These are phyloP conservation scores for Thinocorus orbignyianus DNA, from an alignment of 2,113 vertebrate species.

Conservation along the genomic window DNA sequence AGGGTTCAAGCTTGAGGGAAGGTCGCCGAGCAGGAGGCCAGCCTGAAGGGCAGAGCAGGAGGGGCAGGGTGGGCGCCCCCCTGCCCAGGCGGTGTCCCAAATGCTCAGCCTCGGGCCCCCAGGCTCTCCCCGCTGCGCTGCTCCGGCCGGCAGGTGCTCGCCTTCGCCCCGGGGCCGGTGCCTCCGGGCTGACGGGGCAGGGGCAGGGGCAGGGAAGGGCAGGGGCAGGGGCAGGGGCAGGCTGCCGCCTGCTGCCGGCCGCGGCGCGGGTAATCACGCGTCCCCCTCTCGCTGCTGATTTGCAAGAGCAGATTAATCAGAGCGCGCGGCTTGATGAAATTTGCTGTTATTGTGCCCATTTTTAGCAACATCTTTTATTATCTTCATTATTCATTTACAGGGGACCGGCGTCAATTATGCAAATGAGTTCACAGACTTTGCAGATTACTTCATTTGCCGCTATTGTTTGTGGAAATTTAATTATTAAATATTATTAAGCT, in stretches of 20 bases:
- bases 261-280: constrained; percentile 90
- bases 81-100: fast-evolving
- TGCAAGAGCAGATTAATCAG: constrained; percentile 99
- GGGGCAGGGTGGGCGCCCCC: background rate
- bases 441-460: constrained; percentile 96
- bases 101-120: fast-evolving
- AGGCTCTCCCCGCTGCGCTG: background rate
- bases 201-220: constrained; percentile 45
- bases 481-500: constrained; percentile 99
- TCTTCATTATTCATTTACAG: constrained; percentile 99
- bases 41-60: background rate
- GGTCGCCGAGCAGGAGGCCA: background rate
- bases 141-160: background rate
- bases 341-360: constrained; percentile 99
- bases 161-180: constrained; percentile 47
- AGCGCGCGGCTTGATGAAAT: constrained; percentile 97
- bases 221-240: constrained; percentile 57
- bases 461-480: constrained; percentile 98
- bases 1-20: background rate
- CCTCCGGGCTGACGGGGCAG: constrained; percentile 35
- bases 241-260: constrained; percentile 79
- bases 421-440: constrained; percentile 95
- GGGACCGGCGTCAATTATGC: constrained; percentile 97
- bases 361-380: constrained; percentile 99
- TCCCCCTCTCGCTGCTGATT: constrained; percentile 89